Evolutionary conservation across 2,113 vertebrate species (phyloP).

Genomic region (Gavialis gangeticus): DNA sequence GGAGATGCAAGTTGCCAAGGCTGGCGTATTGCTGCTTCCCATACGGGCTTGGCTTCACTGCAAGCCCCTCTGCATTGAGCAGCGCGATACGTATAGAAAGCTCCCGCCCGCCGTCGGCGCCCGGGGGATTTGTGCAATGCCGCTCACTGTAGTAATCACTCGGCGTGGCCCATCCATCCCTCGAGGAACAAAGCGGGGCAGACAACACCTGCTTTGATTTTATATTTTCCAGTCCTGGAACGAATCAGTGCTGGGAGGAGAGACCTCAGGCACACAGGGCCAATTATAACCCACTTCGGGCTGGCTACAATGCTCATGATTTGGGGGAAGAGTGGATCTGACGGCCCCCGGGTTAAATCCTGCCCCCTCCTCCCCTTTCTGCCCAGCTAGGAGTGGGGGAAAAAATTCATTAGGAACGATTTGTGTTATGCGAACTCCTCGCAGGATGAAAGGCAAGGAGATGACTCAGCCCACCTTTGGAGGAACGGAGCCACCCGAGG

Average conservation of each 20-base stretch:
- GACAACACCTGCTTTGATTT: neutral
- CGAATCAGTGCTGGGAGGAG: neutral
- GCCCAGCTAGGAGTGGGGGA: neutral
- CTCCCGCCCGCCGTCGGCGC: neutral
- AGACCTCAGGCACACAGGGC: neutral
- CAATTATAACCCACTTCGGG: neutral
- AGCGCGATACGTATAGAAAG: neutral
- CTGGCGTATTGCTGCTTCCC: neutral
- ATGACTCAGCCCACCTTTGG: rapidly evolving
- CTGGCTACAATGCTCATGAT: neutral
- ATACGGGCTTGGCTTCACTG: neutral
- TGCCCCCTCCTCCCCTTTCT: too few species aligned
- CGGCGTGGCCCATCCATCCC: neutral
- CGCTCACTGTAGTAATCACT: neutral
- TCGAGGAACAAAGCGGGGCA: neutral
- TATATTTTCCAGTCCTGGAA: neutral
- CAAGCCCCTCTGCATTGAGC: neutral
- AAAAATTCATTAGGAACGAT: neutral
- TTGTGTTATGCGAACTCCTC: neutral
- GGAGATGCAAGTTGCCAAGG: neutral
- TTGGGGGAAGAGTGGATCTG: neutral
- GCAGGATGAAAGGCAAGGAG: neutral
- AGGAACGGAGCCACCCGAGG: neutral
- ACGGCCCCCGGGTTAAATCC: neutral
- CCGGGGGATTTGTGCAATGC: neutral